A percentile compares a stretch with the other conserved stretches of the same genome.
These are phyloP conservation scores for Eupithecia pulchellata DNA, from an alignment of 2,888 invertebrate genomes.

Conservation along the genomic window DNA sequence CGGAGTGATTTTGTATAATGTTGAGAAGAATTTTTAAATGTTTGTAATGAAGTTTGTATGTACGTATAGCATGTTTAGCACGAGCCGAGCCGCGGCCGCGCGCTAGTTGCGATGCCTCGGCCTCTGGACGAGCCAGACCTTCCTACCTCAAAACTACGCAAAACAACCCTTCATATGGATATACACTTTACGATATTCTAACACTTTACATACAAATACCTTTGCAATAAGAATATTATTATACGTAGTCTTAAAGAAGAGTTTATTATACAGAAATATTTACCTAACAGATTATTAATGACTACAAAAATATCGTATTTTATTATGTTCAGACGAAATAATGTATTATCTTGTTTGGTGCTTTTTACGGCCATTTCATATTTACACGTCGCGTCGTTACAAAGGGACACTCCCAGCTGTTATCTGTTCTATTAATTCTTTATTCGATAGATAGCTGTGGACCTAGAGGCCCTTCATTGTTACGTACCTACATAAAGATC, in stretches of 20 bases:
- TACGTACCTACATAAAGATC: slow-evolving; percentile 45
- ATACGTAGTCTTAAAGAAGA: slow-evolving; percentile 81
- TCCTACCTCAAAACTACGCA: slow-evolving; percentile 83
- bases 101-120: not conserved
- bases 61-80: slow-evolving; percentile 44
- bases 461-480: slow-evolving; percentile 39
- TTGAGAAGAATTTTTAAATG: slow-evolving; percentile 82
- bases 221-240: slow-evolving; percentile 76
- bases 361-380: slow-evolving; percentile 77
- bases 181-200: slow-evolving; percentile 71
- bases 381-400: slow-evolving; percentile 73
- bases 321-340: slow-evolving; percentile 68
- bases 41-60: slow-evolving; percentile 63
- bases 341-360: slow-evolving; percentile 71
- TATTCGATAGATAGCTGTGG: slow-evolving; percentile 26
- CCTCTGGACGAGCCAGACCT: slow-evolving; percentile 63
- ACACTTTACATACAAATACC: slow-evolving; percentile 69
- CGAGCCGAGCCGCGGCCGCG: not conserved
- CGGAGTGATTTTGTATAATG: slow-evolving; percentile 81
- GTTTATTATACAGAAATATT: slow-evolving; percentile 81
- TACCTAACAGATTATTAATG: slow-evolving; percentile 76
- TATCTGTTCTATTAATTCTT: slow-evolving; percentile 52
- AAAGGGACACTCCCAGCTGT: slow-evolving; percentile 67
- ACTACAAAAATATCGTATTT: slow-evolving; percentile 70
- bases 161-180: slow-evolving; percentile 74